Evolutionary conservation across 2,888 invertebrate genomes (phyloP), one percentile per base, ranked within the genome.

Genomic region (Limnephilus auricula): DNA sequence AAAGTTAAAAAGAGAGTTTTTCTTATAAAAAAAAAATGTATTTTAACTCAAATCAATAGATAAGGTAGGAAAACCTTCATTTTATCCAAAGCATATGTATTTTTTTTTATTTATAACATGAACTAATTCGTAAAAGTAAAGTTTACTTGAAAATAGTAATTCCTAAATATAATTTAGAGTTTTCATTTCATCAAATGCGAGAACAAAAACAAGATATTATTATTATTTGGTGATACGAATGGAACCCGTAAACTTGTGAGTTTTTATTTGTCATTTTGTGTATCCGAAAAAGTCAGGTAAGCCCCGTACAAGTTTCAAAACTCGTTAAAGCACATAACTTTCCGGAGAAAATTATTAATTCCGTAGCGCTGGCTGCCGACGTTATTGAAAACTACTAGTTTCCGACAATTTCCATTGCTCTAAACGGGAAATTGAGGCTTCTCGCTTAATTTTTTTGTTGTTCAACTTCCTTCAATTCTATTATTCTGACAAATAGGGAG

Each of bases 321-420:
- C 82, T 82, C 82, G 82, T 82, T 82, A 82, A 82, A 25, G 18
- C 82, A 15, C 25, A 82, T 82, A 82, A 82, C 82, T 82, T 82
- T 82, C 82, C 82, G 6, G 82, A 37, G 82, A 13, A 82, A 82
- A 82, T 82, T 82, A 82, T 82, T 82, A 82, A 34, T 82, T 82
- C 82, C 37, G 34, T 37, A 65, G n/a, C 82, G 34, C 37, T 82
- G 82, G 18, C 37, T 82, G 25, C 82, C 82, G 25, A 37, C 25
- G 34, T 34, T 82, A 82, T 82, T 82, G 82, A 82, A 82, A 82
- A 82, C 32, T 82, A 25, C 34, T 34, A 82, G 82, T 82, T 82
- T 82, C 82, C 82, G 25, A 25, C 82, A 82, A 32, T 82, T 32
- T 37, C 9, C 80, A 65, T n/a, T 4, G 65, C 25, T 25, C 25